A percentile compares a stretch with the other conserved stretches of the same genome.
These are phyloP conservation scores for Rhopalosiphum maidis DNA, from an alignment of 1,140 invertebrate species.

Conservation along the genomic window DNA sequence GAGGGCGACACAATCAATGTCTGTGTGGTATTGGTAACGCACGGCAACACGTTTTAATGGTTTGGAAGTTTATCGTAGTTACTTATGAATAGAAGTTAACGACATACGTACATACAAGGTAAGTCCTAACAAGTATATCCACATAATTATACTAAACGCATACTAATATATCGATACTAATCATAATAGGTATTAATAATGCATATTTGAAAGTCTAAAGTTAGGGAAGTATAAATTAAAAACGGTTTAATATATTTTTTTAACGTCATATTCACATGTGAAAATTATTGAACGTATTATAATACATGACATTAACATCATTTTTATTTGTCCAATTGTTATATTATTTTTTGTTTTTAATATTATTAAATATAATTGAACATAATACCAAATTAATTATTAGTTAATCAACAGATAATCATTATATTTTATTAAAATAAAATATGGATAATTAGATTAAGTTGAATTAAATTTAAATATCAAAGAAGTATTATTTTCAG, in stretches of 20 bases:
- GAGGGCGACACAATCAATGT: not conserved
- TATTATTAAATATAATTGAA: not conserved
- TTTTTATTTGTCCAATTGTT: not conserved
- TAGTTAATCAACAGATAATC: too few relatives aligned
- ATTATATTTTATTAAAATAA: not conserved
- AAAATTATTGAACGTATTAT: not conserved
- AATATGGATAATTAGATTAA: not conserved
- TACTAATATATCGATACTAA: not conserved
- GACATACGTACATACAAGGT: not conserved
- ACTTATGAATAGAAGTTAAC: not conserved
- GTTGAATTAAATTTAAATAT: not conserved
- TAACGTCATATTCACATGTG: fast-evolving
- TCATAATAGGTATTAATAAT: not conserved
- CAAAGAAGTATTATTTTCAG: too few relatives aligned
- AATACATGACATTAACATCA: not conserved
- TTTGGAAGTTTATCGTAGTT: not conserved
- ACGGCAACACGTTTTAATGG: constrained; percentile 42
- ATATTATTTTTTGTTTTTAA: not conserved
- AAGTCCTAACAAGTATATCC: not conserved
- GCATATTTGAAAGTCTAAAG: not conserved
- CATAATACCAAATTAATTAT: not conserved
- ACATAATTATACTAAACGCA: not conserved
- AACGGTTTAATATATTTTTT: not conserved
- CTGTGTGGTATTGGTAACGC: constrained; percentile 26
- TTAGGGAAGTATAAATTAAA: not conserved